Evolutionary conservation across 2,797 vertebrate species (phyloP), one percentile per base, ranked within the genome.

Genomic region (Epinephelus awoara): DNA sequence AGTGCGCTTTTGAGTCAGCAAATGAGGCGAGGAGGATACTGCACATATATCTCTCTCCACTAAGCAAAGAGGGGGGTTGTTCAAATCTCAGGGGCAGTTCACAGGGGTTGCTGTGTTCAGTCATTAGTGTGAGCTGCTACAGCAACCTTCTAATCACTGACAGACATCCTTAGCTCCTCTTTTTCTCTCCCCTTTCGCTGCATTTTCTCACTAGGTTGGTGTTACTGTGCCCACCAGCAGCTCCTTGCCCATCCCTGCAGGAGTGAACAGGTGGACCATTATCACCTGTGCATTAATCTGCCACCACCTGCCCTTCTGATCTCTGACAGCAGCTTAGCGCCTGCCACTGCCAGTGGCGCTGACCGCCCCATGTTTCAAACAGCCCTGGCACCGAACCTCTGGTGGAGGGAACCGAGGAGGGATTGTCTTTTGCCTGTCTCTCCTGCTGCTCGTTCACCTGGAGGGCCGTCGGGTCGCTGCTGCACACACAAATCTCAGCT

Each of bases 211-310:
- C 54, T 23, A 42, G 25, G 69, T 59, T 77, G n/a, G 27, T 67
- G 77, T 74, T 80, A 78, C 38, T 40, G 67, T 70, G 70, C 64
- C 69, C 80, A 51, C 50, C 47, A 50, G 70, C 70, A 70, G 65
- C 77, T 85, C 67, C 34, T 34, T 23, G 29, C 62, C 52, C 67
- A 10, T 73, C 85, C 67, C 87, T 63, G 80, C 73, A 69, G 78
- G 82, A 85, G 61, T 17, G 82, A 89, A 91, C 93, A 95, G 94
- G 93, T 95, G 94, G 92, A 88, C 88, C 80, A 88, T 95, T 94
- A 92, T 89, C 93, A 92, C 91, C 89, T 90, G 84, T 75, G 89
- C 85, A 94, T 93, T 94, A 87, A 95, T 94, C 91, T 88, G 80
- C 84, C 78, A 47, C 85, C 90, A 77, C 86, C 81, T 82, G 85